A percentile compares a stretch with the other conserved stretches of the same genome.
These are phyloP conservation scores for Arothron firmamentum DNA, from an alignment of 2,113 vertebrate species.

Conservation along the genomic window DNA sequence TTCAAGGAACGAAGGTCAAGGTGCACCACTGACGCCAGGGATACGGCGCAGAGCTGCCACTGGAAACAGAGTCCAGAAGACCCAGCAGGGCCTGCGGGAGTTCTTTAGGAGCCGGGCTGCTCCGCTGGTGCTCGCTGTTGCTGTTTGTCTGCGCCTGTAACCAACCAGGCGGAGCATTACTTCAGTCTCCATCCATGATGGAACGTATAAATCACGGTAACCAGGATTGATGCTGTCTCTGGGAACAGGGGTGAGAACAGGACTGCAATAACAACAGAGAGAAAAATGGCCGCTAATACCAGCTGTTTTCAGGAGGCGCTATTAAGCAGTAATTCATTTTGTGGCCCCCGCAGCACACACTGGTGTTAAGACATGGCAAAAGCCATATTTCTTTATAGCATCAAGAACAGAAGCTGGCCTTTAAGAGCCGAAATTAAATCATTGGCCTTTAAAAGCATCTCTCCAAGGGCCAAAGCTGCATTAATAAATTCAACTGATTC, in stretches of 20 bases:
- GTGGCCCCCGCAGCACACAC: conserved; percentile 43
- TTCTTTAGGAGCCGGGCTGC: not conserved
- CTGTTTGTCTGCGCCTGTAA: conserved; percentile 13
- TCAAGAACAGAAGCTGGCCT: conserved; percentile 69
- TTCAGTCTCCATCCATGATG: conserved; percentile 26
- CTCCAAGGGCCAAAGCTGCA: conserved; percentile 67
- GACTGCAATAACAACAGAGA: conserved; percentile 53
- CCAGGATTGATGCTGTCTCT: conserved; percentile 46
- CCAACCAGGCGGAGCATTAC: conserved; percentile 14
- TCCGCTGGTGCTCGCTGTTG: not conserved
- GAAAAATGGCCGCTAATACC: conserved; percentile 62
- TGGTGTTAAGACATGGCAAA: conserved; percentile 67
- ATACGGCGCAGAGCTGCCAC: not conserved
- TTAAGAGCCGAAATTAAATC: conserved; percentile 78
- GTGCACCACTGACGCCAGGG: conserved; percentile 14
- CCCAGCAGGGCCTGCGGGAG: no score
- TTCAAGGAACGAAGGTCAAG: conserved; percentile 48
- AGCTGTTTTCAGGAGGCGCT: conserved; percentile 48
- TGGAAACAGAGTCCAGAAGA: not conserved
- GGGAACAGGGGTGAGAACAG: conserved; percentile 38
- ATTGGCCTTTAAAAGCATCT: conserved; percentile 79
- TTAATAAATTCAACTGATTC: conserved; percentile 78
- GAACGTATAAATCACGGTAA: conserved; percentile 44
- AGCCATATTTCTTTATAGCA: conserved; percentile 70
- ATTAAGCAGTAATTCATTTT: conserved; percentile 68